These are phyloP conservation scores for Pseudorhiza aurosa DNA, from an alignment of 30 jellyfish, hydroid and myxozoan genomes.

Conservation along the genomic window DNA sequence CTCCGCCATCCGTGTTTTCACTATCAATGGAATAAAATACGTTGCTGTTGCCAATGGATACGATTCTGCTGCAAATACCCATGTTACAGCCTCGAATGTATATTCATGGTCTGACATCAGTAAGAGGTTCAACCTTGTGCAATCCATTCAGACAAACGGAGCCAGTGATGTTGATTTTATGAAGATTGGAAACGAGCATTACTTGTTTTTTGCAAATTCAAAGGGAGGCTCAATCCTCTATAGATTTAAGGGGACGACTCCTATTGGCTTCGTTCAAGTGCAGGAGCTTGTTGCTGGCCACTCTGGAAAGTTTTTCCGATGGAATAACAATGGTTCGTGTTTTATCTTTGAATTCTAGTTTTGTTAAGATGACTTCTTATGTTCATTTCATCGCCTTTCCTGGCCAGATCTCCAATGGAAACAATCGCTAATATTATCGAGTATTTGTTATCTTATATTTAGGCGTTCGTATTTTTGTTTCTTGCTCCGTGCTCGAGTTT, in stretches of 20 bases:
- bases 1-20: constrained; percentile 47
- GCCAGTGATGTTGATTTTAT: constrained; percentile 59
- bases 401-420: too few species aligned
- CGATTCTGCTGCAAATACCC: constrained; percentile 52
- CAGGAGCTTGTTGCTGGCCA: constrained; percentile 53
- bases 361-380: too few species aligned
- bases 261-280: constrained; percentile 53
- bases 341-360: too few species aligned
- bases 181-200: constrained; percentile 35
- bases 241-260: constrained; percentile 34
- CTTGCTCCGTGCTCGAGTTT: neutral
- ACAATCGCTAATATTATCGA: too few species aligned
- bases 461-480: neutral
- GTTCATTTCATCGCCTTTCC: too few species aligned
- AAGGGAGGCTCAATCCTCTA: constrained; percentile 40
- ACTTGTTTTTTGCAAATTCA: constrained; percentile 54
- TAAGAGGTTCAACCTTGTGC: constrained; percentile 54
- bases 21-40: constrained; percentile 6
- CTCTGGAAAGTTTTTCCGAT: constrained; percentile 47
- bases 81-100: constrained; percentile 49
- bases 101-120: constrained; percentile 61
- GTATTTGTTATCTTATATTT: neutral
- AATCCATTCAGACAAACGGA: constrained; percentile 62
- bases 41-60: constrained; percentile 83
- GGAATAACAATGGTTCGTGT: constrained; percentile 53